phyloP scores from a whole-genome alignment of 2,888 invertebrate species.

The Auanema sp. region DNA sequence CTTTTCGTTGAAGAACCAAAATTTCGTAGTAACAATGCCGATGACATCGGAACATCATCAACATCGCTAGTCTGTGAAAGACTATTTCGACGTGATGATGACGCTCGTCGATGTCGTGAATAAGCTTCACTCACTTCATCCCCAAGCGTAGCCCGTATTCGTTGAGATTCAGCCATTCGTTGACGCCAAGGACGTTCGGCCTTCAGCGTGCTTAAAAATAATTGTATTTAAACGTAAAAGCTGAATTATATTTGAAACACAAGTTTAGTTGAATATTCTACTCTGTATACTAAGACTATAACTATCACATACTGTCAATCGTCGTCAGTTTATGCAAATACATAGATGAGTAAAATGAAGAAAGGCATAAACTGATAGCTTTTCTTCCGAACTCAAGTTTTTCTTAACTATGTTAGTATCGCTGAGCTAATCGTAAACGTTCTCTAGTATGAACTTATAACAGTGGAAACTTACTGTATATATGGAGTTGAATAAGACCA shows the following conservation, averaged over 20 bases:
- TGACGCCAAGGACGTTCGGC: slow-evolving; percentile 60
- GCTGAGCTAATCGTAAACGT: too few relatives aligned
- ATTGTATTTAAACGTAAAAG: neutral
- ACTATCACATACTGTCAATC: neutral
- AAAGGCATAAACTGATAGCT: too few relatives aligned
- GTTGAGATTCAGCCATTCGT: slow-evolving; percentile 55
- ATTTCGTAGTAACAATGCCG: too few relatives aligned
- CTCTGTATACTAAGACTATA: neutral
- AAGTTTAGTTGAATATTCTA: too few relatives aligned
- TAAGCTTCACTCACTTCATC: slow-evolving; percentile 46
- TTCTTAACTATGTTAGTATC: too few relatives aligned
- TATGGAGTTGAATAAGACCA: slow-evolving; percentile 18
- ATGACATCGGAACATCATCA: slow-evolving; percentile 7
- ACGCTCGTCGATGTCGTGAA: slow-evolving; percentile 25
- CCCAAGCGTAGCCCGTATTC: slow-evolving; percentile 46
- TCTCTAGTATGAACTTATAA: too few relatives aligned
- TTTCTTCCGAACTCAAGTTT: too few relatives aligned
- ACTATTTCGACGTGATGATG: slow-evolving; percentile 18
- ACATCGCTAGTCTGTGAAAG: slow-evolving; percentile 19
- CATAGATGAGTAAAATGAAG: too few relatives aligned
- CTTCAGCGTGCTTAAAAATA: slow-evolving; percentile 21
- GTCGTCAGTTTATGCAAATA: too few relatives aligned
- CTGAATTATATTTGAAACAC: neutral
- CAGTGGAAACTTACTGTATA: slow-evolving; percentile 13
- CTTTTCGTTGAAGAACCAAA: too few relatives aligned